These are phyloP conservation scores for Buphagus erythrorhynchus DNA, from an alignment of 2,797 vertebrate species.

Conservation along the genomic window DNA sequence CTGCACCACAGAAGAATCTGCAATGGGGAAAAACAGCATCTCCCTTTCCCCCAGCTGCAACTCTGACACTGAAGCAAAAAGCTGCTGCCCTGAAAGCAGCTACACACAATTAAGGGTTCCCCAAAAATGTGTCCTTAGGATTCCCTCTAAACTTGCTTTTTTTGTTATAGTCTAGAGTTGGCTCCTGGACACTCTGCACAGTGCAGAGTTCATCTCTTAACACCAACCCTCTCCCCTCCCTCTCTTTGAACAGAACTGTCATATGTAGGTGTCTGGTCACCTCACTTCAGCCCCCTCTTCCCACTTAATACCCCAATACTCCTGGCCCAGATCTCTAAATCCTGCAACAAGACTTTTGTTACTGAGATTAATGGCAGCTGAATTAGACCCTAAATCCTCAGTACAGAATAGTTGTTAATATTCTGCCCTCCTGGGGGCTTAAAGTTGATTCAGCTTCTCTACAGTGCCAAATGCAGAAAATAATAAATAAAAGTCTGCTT, in stretches of 20 bases:
- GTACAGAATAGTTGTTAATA: background rate
- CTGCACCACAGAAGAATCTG: background rate
- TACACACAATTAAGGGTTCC: background rate
- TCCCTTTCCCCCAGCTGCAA: background rate
- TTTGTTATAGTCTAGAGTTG: background rate
- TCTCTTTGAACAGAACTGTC: background rate
- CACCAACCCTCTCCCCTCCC: background rate
- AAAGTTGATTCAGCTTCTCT: background rate
- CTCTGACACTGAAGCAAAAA: background rate
- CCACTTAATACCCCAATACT: background rate
- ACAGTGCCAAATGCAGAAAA: background rate
- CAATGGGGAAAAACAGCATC: background rate
- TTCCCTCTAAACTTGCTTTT: background rate
- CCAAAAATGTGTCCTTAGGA: background rate
- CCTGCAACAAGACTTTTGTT: slow-evolving; percentile 18
- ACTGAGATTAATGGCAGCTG: background rate
- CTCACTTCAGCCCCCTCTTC: background rate
- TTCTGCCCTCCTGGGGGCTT: background rate
- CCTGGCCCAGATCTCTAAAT: slow-evolving; percentile 27
- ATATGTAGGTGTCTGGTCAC: background rate
- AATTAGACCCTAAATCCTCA: slow-evolving; percentile 42
- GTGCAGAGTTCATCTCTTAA: background rate
- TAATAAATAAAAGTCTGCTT: background rate
- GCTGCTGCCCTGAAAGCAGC: background rate
- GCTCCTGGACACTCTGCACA: background rate